Conservation (phyloP, 2,888 invertebrate genomes). For the Microctonus aethiopoides region DNA sequence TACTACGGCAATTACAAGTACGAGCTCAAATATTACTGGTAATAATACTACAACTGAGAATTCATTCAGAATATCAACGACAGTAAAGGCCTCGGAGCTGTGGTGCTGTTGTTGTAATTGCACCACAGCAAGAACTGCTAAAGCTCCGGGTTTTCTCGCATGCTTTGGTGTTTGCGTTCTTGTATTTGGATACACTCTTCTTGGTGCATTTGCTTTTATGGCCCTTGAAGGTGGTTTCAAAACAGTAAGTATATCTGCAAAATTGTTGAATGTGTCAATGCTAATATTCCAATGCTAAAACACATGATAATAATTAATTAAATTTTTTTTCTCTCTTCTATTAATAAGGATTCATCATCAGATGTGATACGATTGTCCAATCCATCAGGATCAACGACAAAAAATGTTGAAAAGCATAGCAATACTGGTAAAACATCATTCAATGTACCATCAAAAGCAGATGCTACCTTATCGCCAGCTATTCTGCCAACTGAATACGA, state of each 20-base stretch:
- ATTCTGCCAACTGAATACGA: conserved; percentile 17
- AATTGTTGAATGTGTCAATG: neutral
- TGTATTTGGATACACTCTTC: conserved; percentile 89
- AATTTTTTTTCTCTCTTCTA: neutral
- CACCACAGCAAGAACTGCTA: conserved; percentile 66
- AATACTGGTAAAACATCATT: conserved; percentile 14
- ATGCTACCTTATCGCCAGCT: conserved; percentile 1
- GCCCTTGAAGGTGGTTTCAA: conserved; percentile 79
- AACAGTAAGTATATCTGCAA: conserved; percentile 34
- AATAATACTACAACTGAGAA: conserved; percentile 37
- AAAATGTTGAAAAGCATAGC: neutral
- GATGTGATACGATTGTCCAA: conserved; percentile 19
- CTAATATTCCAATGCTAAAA: neutral
- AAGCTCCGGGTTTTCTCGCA: conserved; percentile 75
- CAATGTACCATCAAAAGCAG: neutral
- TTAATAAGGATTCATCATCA: conserved; percentile 19
- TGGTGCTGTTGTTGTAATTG: conserved; percentile 73
- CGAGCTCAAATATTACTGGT: conserved; percentile 38
- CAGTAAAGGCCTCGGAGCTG: conserved; percentile 60
- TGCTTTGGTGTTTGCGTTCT: conserved; percentile 86
- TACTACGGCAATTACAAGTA: conserved; percentile 43
- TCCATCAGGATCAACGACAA: conserved; percentile 17
- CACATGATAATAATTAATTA: too few relatives aligned
- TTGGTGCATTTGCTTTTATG: conserved; percentile 92
- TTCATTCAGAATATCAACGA: conserved; percentile 40